Evolutionary conservation across 2,888 invertebrate species (phyloP).

Genomic region (Nemotelus pantherinus): DNA sequence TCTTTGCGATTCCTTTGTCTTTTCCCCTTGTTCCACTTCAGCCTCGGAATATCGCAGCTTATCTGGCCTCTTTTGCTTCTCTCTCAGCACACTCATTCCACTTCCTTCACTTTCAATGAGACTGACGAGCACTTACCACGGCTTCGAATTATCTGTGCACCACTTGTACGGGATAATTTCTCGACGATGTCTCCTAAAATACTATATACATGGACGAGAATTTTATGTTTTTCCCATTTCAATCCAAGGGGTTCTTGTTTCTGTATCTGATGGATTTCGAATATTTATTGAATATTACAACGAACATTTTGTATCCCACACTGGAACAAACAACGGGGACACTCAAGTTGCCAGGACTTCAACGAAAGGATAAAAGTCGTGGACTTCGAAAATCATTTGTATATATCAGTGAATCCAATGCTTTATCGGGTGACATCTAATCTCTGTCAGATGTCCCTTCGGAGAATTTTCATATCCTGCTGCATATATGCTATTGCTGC

Average conservation of each 20-base stretch:
- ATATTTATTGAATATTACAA: background rate
- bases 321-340: background rate
- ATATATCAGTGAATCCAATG: background rate
- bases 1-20: too few species aligned
- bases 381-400: background rate
- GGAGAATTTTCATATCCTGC: slow-evolving; percentile 44
- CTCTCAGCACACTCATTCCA: background rate
- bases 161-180: slow-evolving; percentile 27
- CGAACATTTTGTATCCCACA: background rate
- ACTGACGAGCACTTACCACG: background rate
- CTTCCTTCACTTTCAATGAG: background rate
- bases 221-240: slow-evolving; percentile 40
- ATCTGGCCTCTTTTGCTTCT: background rate
- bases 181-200: slow-evolving; percentile 33
- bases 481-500: slow-evolving; percentile 34
- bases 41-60: background rate
- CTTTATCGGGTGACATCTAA: slow-evolving; percentile 44
- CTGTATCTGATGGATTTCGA: slow-evolving; percentile 42
- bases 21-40: background rate
- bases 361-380: background rate
- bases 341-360: background rate
- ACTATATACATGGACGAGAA: slow-evolving; percentile 26
- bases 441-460: slow-evolving; percentile 51
- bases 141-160: slow-evolving; percentile 31
- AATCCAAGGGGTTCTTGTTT: background rate